Evolutionary conservation across 2,888 invertebrate genomes (phyloP).

Genomic region (Athrips mouffetella): DNA sequence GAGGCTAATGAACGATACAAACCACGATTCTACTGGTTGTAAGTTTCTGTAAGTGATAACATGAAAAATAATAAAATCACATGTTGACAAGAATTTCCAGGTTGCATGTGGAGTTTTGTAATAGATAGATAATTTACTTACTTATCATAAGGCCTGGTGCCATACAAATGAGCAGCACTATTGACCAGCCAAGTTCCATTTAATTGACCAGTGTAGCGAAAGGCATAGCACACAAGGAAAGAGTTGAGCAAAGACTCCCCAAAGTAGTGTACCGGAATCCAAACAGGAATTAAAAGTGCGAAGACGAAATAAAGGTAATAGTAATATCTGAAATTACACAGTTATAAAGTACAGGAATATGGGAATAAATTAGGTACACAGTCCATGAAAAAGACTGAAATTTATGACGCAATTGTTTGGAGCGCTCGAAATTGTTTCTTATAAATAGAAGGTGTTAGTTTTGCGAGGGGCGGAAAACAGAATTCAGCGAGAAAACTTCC

Average conservation of each 20-base stretch:
- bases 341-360: neutral
- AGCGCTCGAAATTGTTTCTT: too few relatives aligned
- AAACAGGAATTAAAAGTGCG: constrained; percentile 76
- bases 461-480: too few relatives aligned
- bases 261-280: constrained; percentile 73
- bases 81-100: too few relatives aligned
- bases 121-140: too few relatives aligned
- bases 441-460: too few relatives aligned
- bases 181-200: constrained; percentile 88
- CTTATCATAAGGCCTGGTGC: constrained; percentile 84
- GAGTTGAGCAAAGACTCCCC: constrained; percentile 33
- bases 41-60: neutral
- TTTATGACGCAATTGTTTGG: too few relatives aligned
- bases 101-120: too few relatives aligned
- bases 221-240: constrained; percentile 77
- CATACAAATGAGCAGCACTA: constrained; percentile 85
- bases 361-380: neutral
- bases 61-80: neutral
- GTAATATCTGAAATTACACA: constrained; percentile 80
- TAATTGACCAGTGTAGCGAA: constrained; percentile 78
- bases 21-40: constrained; percentile 65
- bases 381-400: too few relatives aligned
- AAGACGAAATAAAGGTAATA: constrained; percentile 76
- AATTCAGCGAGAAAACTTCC: too few relatives aligned
- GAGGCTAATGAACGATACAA: constrained; percentile 83